phyloP scores from a whole-genome alignment of 2,113 vertebrate genomes.

The Caloenas nicobarica region DNA sequence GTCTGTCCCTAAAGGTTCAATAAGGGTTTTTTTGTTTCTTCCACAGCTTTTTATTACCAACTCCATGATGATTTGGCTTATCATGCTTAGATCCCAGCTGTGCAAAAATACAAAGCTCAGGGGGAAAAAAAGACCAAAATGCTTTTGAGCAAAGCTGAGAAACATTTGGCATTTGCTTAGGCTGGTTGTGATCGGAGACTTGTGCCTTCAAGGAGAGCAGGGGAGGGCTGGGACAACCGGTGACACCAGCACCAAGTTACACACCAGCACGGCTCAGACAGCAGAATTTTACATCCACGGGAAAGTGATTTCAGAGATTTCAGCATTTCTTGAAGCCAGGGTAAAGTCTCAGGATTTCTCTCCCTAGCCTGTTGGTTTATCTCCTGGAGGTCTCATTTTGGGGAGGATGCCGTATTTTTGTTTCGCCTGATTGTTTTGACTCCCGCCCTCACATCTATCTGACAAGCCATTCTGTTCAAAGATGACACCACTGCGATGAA shows the following conservation, averaged over 20 bases:
- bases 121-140: neutral
- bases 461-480: neutral
- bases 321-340: neutral
- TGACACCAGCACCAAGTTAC: neutral
- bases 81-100: fast-evolving
- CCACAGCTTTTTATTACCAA: neutral
- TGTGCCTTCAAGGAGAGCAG: fast-evolving
- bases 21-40: neutral
- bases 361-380: neutral
- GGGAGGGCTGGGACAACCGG: fast-evolving
- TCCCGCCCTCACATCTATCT: neutral
- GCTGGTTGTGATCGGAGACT: neutral
- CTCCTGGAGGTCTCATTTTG: neutral
- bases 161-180: neutral
- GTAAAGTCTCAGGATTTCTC: neutral
- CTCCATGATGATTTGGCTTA: neutral
- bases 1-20: too few relatives aligned
- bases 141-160: neutral
- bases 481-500: neutral
- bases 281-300: fast-evolving
- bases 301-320: neutral
- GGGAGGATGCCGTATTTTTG: neutral
- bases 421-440: neutral
- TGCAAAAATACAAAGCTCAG: neutral
- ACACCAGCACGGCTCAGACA: fast-evolving